Conservation (phyloP, 2,113 vertebrate genomes). For the Serilophus lunatus region DNA sequence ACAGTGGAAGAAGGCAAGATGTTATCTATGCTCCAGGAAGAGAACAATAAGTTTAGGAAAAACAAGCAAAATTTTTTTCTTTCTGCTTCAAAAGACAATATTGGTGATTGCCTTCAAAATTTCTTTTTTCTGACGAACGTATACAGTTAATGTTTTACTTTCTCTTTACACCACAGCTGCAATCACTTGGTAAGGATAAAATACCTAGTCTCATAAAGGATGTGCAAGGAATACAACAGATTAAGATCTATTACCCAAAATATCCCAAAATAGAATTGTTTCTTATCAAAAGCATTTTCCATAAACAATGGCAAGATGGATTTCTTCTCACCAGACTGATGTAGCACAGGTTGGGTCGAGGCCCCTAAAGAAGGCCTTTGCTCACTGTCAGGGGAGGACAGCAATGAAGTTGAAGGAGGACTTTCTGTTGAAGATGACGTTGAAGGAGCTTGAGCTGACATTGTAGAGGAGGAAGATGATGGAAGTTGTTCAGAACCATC, state of each 20-base stretch:
- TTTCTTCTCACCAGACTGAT: slow-evolving; percentile 76
- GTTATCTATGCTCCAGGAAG: background rate
- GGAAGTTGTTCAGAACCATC: slow-evolving; percentile 74
- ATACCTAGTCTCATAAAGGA: background rate
- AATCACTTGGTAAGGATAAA: background rate
- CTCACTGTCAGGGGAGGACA: slow-evolving; percentile 81
- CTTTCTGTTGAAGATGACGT: slow-evolving; percentile 78
- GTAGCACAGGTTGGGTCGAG: slow-evolving; percentile 62
- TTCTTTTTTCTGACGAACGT: background rate
- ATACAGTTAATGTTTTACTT: background rate
- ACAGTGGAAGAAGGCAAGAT: background rate
- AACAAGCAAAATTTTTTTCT: background rate
- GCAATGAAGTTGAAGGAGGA: slow-evolving; percentile 75
- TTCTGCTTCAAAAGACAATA: background rate
- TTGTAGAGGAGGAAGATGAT: slow-evolving; percentile 74
- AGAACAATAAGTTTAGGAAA: background rate
- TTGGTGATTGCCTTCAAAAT: background rate
- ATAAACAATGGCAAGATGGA: slow-evolving; percentile 23
- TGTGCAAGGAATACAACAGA: background rate
- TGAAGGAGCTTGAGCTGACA: slow-evolving; percentile 78
- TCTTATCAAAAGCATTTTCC: background rate
- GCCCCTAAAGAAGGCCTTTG: slow-evolving; percentile 72
- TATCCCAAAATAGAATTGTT: background rate
- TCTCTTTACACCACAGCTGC: background rate
- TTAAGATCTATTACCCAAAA: background rate